Base-by-base conservation (phyloP, 1,140 invertebrate species). In the Thrips palmi region DNA sequence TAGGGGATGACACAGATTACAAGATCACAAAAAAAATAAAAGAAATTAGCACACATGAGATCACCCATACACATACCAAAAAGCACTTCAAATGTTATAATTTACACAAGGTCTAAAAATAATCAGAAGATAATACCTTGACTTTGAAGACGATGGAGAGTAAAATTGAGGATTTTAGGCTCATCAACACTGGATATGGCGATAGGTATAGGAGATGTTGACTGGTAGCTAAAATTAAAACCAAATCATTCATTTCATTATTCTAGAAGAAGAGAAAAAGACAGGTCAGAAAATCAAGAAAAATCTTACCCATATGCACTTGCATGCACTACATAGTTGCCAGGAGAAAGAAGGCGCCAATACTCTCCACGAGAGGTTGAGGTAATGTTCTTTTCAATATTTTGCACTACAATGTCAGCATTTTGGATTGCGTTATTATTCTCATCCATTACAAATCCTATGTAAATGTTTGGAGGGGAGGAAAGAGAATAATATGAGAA, bases 281-380 rank as follows among this genome's bases (percentile, higher is more conserved):
- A 21, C n/a, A 33, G 22, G 19, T 10, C 20, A 33, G 27, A 20
- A 38, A 12, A 3, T 21, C 8, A 41, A 28, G 2, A 32, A 33
- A 28, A 20, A 23, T 28, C 59, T 62, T 63, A 87, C 84, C 82
- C 81, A 58, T 67, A 67, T 30, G 79, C 79, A 23, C 59, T 51
- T 5, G 71, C 77, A 42, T 62, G 68, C 34, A 91, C 60, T 18
- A 61, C 63, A 53, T 89, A 91, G n/a, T 62, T 62, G 45, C 84
- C 86, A 20, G 85, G 83, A 2, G 81, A 52, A 4, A 91, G 54
- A 21, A 91, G 59, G 40, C 87, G 60, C 87, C 87, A 93, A 59
- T 76, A 93, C 53, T 88, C 80, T 34, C 87, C 87, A n/a, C 65
- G 50, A 30, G 67, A 60, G 2, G 77, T 80, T 1, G 73, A 81